A percentile compares a stretch with the other conserved stretches of the same genome.
Evolutionary conservation across 2,113 vertebrate genomes (phyloP).

Genomic region (Manacus vitellinus): DNA sequence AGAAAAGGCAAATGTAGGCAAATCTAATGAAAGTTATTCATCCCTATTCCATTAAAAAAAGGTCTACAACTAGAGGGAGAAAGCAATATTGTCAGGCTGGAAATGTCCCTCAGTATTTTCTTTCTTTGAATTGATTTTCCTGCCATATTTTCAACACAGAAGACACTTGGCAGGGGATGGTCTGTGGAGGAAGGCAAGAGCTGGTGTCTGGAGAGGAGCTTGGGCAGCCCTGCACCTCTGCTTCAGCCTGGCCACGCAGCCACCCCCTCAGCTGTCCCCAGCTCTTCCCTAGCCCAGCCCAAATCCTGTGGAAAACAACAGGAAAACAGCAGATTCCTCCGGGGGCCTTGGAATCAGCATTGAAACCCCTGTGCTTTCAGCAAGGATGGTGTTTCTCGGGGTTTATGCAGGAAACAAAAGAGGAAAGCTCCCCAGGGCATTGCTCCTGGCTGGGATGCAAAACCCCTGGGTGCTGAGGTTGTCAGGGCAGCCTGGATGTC

Average conservation of each 20-base stretch:
- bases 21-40: background rate
- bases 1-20: background rate
- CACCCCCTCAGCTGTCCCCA: background rate
- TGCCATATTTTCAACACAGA: background rate
- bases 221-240: background rate
- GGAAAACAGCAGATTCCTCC: background rate
- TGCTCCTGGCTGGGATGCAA: background rate
- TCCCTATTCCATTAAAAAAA: background rate
- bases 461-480: fast-evolving
- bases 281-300: background rate
- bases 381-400: background rate
- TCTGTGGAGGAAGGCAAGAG: background rate
- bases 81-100: background rate
- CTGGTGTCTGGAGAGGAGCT: background rate
- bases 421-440: background rate
- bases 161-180: background rate
- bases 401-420: background rate
- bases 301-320: background rate
- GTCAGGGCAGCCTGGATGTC: background rate
- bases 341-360: background rate
- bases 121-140: background rate
- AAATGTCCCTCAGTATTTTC: background rate
- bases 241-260: background rate
- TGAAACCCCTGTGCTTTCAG: background rate
- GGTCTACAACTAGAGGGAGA: background rate